Evolutionary conservation across 2,888 invertebrate genomes (phyloP), one percentile per base, ranked within the genome.

Genomic region (Drosophila affinis): DNA sequence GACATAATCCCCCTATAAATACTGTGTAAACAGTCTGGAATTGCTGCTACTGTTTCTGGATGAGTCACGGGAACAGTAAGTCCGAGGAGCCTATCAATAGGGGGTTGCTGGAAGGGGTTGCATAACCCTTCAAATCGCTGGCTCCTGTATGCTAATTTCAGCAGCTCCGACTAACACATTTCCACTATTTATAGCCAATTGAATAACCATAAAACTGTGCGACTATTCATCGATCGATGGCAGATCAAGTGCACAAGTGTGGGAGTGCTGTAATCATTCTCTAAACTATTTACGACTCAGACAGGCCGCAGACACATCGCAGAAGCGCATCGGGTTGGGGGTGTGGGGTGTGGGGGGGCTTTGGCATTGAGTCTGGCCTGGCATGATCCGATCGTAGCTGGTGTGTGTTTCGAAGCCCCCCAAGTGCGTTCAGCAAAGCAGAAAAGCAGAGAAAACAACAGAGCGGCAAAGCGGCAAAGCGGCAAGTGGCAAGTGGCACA

Each of bases 1-100:
- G 80, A 81, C 81, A 81, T 81, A 84, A 84, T 81, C 79, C 77
- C 75, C 54, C 32, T 62, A 84, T 77, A 75, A 81, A 83, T 81
- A 84, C 62, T 77, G 56, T 78, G 45, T 64, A 72, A 81, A 62
- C 64, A 77, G 57, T 65, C 65, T 69, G 67, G 57, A 62, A 60
- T 79, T 45, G 29, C 34, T 51, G 17, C 18, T 18, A 14, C 47
- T 32, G n/a, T 46, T 18, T 32, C 9, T 54, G 21, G 52, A 56
- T 67, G 70, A 49, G 62, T 65, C 59, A 62, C 53, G 51, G 21
- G 3, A 53, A 46, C 61, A 62, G 48, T 68, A 62, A 51, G 65
- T 48, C 60, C 6, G 6, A 5, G 18, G 10, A 14, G 44, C 32
- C 2, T 14, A 12, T 39, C 39, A 2, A 14, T 14, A 39, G 14